Percentiles rank a stretch among this genome's conserved stretches.
These are phyloP conservation scores for Thermophis baileyi DNA, from an alignment of 2,113 vertebrate species.

Conservation along the genomic window DNA sequence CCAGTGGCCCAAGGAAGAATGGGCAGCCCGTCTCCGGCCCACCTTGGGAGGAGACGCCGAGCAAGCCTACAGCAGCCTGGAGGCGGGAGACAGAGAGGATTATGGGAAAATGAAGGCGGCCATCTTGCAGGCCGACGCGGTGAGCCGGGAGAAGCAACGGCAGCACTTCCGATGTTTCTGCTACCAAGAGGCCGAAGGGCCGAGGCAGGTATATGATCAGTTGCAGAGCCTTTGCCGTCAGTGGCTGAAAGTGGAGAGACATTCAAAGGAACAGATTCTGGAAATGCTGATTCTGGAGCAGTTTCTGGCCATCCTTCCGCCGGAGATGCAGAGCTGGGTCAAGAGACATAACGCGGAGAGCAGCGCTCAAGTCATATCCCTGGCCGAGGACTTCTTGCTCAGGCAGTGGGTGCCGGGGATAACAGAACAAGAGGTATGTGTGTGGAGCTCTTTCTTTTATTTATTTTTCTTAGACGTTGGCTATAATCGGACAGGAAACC, in stretches of 20 bases:
- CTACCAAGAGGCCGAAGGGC: slow-evolving; percentile 64
- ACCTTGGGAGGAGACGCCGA: background rate
- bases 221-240: background rate
- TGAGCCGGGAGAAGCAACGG: slow-evolving; percentile 54
- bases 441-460: background rate
- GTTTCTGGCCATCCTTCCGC: background rate
- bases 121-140: slow-evolving; percentile 48
- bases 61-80: background rate
- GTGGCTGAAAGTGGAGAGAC: slow-evolving; percentile 21
- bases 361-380: background rate
- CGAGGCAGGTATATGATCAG: slow-evolving; percentile 15
- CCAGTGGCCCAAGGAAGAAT: slow-evolving; percentile 4
- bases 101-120: slow-evolving; percentile 55
- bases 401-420: background rate
- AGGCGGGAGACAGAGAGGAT: background rate
- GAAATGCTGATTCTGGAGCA: slow-evolving; percentile 14
- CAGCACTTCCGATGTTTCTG: slow-evolving; percentile 61
- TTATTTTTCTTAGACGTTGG: background rate
- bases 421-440: background rate
- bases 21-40: background rate
- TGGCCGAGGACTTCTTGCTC: slow-evolving; percentile 7
- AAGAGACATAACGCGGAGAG: background rate
- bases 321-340: background rate
- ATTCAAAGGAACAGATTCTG: slow-evolving; percentile 10
- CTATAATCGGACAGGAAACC: background rate